These are phyloP conservation scores for Trichogramma evanescens DNA, from an alignment of 2,888 invertebrate species.

Conservation along the genomic window DNA sequence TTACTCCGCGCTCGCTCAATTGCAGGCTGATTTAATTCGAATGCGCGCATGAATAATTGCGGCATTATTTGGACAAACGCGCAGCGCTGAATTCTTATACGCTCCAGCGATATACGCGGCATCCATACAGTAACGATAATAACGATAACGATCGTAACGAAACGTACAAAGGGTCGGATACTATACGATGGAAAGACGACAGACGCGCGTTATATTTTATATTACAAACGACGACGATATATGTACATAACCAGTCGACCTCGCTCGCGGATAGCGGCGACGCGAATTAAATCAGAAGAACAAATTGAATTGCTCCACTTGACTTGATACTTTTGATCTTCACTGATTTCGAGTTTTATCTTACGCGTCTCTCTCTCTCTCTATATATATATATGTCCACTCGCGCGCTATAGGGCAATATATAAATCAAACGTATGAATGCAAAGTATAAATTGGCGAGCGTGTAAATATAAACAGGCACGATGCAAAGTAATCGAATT, in stretches of 20 bases:
- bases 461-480: background rate
- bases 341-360: constrained; percentile 37
- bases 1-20: too few relatives aligned
- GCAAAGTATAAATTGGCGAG: background rate
- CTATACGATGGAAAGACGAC: background rate
- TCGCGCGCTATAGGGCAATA: background rate
- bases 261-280: constrained; percentile 9
- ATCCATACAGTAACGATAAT: too few relatives aligned
- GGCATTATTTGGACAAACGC: too few relatives aligned
- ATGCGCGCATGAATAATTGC: too few relatives aligned
- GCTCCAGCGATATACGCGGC: too few relatives aligned
- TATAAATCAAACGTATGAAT: background rate
- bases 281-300: constrained; percentile 37
- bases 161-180: too few relatives aligned
- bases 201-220: background rate
- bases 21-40: too few relatives aligned
- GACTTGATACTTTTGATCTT: constrained; percentile 42
- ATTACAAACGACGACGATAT: constrained; percentile 2
- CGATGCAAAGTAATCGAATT: background rate
- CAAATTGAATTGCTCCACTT: constrained; percentile 45
- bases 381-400: too few relatives aligned
- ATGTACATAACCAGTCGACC: constrained; percentile 25
- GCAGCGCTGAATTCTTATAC: too few relatives aligned
- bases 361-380: constrained; percentile 4
- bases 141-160: too few relatives aligned